Conservation (phyloP, 1,140 invertebrate species). For the Drosophila sucinea region DNA sequence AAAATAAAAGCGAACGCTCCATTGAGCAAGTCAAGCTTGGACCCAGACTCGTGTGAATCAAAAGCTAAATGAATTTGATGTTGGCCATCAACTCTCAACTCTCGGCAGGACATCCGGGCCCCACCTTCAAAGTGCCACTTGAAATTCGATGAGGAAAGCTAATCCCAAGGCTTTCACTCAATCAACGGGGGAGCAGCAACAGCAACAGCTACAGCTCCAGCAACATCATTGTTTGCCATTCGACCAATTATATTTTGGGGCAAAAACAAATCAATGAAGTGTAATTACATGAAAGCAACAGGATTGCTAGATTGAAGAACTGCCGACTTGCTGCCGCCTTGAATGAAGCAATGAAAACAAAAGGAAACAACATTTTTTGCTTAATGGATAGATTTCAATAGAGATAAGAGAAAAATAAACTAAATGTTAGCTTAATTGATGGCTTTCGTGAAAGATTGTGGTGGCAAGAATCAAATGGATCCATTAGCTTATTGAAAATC, state of each 20-base stretch:
- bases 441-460: neutral
- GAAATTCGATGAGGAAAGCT: slow-evolving; percentile 69
- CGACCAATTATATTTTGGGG: slow-evolving; percentile 59
- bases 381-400: slow-evolving; percentile 7
- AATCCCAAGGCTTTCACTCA: slow-evolving; percentile 56
- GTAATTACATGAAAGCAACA: slow-evolving; percentile 46
- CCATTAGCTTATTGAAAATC: slow-evolving; percentile 2
- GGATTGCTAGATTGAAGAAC: slow-evolving; percentile 25
- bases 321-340: slow-evolving; percentile 10
- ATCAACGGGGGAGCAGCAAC: slow-evolving; percentile 26
- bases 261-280: slow-evolving; percentile 70
- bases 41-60: slow-evolving; percentile 51
- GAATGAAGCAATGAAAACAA: neutral
- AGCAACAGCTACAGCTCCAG: neutral
- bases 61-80: slow-evolving; percentile 46
- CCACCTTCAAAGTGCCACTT: slow-evolving; percentile 56
- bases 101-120: slow-evolving; percentile 40
- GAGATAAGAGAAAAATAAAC: slow-evolving; percentile 3
- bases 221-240: slow-evolving; percentile 46
- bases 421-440: neutral
- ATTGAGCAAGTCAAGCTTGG: slow-evolving; percentile 42
- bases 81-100: slow-evolving; percentile 18
- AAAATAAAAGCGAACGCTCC: slow-evolving; percentile 36
- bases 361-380: neutral
- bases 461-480: neutral